phyloP scores from a whole-genome alignment of 2,888 invertebrate species.

The Hermaeophaga mercurialis region DNA sequence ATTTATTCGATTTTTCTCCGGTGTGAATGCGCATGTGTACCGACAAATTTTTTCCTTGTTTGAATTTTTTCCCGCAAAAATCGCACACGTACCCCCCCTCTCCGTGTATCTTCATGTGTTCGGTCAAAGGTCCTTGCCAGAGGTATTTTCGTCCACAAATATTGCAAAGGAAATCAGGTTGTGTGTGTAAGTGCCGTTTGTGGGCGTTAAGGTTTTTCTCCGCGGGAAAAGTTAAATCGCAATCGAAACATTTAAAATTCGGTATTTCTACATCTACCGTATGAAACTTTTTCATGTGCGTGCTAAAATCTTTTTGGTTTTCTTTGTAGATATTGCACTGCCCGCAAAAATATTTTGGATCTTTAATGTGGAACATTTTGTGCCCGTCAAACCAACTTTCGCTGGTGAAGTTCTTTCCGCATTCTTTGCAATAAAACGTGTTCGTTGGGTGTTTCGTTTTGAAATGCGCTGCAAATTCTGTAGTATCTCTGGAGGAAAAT shows the following conservation, averaged over 20 bases:
- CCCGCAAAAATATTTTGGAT: background rate
- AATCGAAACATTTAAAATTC: conserved; percentile 15
- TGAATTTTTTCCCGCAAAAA: conserved; percentile 57
- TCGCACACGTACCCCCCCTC: conserved; percentile 62
- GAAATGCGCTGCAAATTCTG: conserved; percentile 37
- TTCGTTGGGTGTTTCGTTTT: conserved; percentile 41
- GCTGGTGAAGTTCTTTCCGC: conserved; percentile 61
- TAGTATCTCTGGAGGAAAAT: background rate
- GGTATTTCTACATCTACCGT: background rate
- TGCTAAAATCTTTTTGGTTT: background rate
- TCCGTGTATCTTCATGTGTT: conserved; percentile 58
- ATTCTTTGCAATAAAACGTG: conserved; percentile 61
- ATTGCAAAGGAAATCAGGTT: conserved; percentile 54
- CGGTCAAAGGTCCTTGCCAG: conserved; percentile 37
- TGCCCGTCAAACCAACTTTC: conserved; percentile 62
- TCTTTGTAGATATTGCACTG: background rate
- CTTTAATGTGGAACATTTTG: conserved; percentile 58
- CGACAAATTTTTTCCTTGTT: conserved; percentile 41
- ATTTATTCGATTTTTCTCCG: conserved; percentile 43
- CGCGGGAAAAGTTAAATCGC: conserved; percentile 43
- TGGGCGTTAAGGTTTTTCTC: conserved; percentile 40
- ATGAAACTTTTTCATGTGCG: background rate
- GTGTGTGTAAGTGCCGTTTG: conserved; percentile 41
- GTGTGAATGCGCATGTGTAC: conserved; percentile 45
- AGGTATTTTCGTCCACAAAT: conserved; percentile 55